Conservation (phyloP, 2,888 invertebrate genomes). For the Drosophila anomelani region DNA sequence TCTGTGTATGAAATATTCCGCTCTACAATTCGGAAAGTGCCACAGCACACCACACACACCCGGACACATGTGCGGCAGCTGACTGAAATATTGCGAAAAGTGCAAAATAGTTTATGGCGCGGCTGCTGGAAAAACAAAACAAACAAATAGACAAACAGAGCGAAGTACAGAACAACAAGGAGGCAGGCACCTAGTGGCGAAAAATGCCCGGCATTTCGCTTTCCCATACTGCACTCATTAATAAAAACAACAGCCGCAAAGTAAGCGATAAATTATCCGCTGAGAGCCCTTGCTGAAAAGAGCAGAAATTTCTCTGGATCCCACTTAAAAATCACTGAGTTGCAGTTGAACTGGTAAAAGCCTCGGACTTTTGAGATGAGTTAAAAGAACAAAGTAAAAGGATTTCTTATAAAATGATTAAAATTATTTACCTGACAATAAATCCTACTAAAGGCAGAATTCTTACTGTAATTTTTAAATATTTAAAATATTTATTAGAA, state of each 20-base stretch:
- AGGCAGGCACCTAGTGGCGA: slow-evolving; percentile 25
- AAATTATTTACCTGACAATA: neutral
- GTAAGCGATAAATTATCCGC: slow-evolving; percentile 69
- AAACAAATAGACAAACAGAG: slow-evolving; percentile 22
- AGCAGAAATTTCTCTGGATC: slow-evolving; percentile 46
- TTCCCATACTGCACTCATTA: slow-evolving; percentile 65
- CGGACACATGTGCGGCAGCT: slow-evolving; percentile 37
- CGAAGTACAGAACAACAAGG: slow-evolving; percentile 7
- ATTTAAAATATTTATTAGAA: neutral
- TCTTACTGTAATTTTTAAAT: neutral
- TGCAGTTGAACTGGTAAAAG: neutral
- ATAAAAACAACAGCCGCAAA: slow-evolving; percentile 73
- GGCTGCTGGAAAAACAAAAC: slow-evolving; percentile 47
- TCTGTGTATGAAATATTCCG: slow-evolving; percentile 49
- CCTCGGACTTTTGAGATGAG: neutral
- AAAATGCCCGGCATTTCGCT: slow-evolving; percentile 41
- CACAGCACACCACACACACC: slow-evolving; percentile 46
- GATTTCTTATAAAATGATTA: neutral
- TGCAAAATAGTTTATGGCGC: slow-evolving; percentile 76
- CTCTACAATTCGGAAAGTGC: slow-evolving; percentile 76
- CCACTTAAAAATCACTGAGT: slow-evolving; percentile 31
- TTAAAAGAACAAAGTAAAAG: too few relatives aligned
- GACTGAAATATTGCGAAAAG: slow-evolving; percentile 77
- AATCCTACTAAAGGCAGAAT: too few relatives aligned
- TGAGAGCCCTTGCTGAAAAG: slow-evolving; percentile 46